Conservation (phyloP, 2,888 invertebrate genomes). For the Cataglyphis livida region DNA sequence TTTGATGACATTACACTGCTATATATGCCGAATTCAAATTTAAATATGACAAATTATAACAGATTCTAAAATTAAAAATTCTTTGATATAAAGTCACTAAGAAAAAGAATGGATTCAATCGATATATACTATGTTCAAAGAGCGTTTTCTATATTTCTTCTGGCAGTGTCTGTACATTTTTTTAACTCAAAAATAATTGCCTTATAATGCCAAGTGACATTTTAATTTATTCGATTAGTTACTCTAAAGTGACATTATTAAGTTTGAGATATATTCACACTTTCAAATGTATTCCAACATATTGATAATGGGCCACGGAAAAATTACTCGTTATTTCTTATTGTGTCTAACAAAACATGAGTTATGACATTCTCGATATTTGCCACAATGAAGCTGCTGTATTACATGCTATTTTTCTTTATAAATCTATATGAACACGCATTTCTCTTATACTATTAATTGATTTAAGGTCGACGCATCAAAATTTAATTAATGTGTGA, state of each 20-base stretch:
- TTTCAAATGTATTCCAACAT: conserved; percentile 59
- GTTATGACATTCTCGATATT: conserved; percentile 58
- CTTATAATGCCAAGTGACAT: conserved; percentile 61
- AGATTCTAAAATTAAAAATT: conserved; percentile 64
- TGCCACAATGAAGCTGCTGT: conserved; percentile 71
- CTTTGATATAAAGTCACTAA: conserved; percentile 63
- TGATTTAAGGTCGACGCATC: conserved; percentile 68
- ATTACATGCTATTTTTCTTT: conserved; percentile 71
- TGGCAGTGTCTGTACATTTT: conserved; percentile 72
- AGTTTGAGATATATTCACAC: conserved; percentile 56
- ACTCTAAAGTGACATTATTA: conserved; percentile 41
- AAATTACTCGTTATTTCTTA: conserved; percentile 63
- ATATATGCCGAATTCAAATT: conserved; percentile 7
- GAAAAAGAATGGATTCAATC: conserved; percentile 63
- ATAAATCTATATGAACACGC: conserved; percentile 81
- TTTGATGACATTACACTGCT: background rate
- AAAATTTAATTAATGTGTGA: conserved; percentile 61
- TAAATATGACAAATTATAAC: conserved; percentile 48
- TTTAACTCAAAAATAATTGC: conserved; percentile 63
- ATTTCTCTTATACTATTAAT: conserved; percentile 74
- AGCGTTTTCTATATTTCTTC: conserved; percentile 64
- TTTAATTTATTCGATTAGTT: conserved; percentile 30
- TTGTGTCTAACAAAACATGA: conserved; percentile 60
- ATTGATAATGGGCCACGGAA: conserved; percentile 51
- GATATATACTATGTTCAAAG: conserved; percentile 67